Conservation (phyloP, 1,140 invertebrate species). For the Solenopsis fugax region DNA sequence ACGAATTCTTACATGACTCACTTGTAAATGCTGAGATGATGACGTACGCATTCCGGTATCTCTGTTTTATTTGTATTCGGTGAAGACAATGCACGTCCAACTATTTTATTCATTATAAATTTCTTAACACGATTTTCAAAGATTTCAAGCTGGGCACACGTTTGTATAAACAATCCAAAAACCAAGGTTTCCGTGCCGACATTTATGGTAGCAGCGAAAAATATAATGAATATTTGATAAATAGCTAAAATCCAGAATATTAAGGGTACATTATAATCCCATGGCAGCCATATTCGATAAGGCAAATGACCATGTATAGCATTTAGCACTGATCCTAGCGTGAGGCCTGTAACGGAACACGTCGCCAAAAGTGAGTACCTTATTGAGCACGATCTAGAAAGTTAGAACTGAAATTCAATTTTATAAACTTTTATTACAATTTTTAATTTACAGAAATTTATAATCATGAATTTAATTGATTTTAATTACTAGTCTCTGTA, state of each 20-base stretch:
- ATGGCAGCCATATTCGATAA: slow-evolving; percentile 62
- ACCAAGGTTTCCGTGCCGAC: slow-evolving; percentile 57
- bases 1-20: slow-evolving; percentile 60
- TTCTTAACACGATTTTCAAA: slow-evolving; percentile 50
- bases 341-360: not conserved
- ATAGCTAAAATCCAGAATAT: slow-evolving; percentile 41
- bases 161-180: slow-evolving; percentile 62
- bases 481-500: not conserved
- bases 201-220: slow-evolving; percentile 36
- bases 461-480: not conserved
- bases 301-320: slow-evolving; percentile 4
- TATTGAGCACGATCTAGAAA: slow-evolving; percentile 10
- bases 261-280: not conserved
- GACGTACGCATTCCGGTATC: slow-evolving; percentile 1
- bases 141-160: slow-evolving; percentile 66
- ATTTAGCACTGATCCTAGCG: slow-evolving; percentile 3
- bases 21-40: slow-evolving; percentile 48
- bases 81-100: not conserved
- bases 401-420: not conserved
- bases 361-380: slow-evolving; percentile 5
- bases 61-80: not conserved
- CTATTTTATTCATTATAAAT: not conserved
- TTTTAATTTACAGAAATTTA: too few species aligned
- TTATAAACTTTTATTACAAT: too few species aligned
- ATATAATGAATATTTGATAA: slow-evolving; percentile 27